A percentile compares a stretch with the other conserved stretches of the same genome.
Conservation (phyloP, 2,888 invertebrate species). For the Amiota mariae region DNA sequence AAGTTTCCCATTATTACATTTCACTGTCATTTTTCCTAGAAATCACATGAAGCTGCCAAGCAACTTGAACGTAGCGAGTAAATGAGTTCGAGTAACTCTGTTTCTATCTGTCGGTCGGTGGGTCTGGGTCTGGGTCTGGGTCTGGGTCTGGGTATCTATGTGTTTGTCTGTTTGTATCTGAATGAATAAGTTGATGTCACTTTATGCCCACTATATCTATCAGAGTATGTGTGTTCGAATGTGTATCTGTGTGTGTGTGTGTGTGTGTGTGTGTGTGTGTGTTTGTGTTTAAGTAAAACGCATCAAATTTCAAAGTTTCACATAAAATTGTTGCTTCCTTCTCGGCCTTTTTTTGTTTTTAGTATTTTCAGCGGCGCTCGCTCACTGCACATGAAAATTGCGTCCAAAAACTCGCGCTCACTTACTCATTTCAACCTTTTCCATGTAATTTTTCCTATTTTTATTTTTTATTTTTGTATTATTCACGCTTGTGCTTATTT, state of each 20-base stretch:
- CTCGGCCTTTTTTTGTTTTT: conserved; percentile 4
- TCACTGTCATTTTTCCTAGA: conserved; percentile 68
- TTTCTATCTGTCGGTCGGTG: too few species aligned
- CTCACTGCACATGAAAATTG: conserved; percentile 27
- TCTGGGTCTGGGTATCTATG: too few species aligned
- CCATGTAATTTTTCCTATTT: neutral
- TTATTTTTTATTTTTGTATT: neutral
- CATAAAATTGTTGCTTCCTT: conserved; percentile 32
- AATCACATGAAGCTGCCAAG: conserved; percentile 56
- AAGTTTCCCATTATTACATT: conserved; percentile 71
- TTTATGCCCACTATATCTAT: neutral
- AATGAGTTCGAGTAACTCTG: conserved; percentile 46
- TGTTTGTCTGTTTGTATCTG: neutral
- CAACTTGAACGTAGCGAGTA: conserved; percentile 59
- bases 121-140: too few species aligned
- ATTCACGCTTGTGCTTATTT: conserved; percentile 11
- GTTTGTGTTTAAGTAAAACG: conserved; percentile 28
- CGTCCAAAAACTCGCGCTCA: conserved; percentile 28
- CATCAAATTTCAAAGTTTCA: conserved; percentile 33
- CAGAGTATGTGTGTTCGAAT: neutral
- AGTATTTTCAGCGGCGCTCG: neutral
- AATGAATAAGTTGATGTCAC: neutral
- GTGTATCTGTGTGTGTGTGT: neutral
- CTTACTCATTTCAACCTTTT: neutral
- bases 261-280: too few species aligned